Percentiles rank a stretch among this genome's conserved stretches.
These are phyloP conservation scores for Salarias fasciatus DNA, from an alignment of 2,797 vertebrate species.

Conservation along the genomic window DNA sequence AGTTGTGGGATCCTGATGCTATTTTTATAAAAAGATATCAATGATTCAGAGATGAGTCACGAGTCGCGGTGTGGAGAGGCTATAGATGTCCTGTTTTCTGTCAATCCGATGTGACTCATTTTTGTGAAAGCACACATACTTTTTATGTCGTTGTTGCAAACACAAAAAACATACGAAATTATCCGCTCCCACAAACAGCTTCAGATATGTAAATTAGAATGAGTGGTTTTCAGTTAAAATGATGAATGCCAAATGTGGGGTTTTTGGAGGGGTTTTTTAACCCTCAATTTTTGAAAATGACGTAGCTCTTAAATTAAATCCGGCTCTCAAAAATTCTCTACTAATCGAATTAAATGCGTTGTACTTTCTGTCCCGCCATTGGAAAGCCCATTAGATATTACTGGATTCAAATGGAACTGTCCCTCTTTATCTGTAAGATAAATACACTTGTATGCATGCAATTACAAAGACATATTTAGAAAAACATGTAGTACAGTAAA, in stretches of 20 bases:
- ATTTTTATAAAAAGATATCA: slow-evolving; percentile 32
- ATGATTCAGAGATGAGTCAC: slow-evolving; percentile 61
- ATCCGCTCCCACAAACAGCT: slow-evolving; percentile 27
- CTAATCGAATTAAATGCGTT: slow-evolving; percentile 38
- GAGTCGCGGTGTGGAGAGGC: slow-evolving; percentile 15
- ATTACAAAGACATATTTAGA: no score
- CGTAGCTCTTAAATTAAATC: slow-evolving; percentile 40
- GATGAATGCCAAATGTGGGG: slow-evolving; percentile 5
- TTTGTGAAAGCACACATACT: slow-evolving; percentile 32
- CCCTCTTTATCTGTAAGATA: no score
- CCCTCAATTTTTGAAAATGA: slow-evolving; percentile 30
- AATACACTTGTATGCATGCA: no score
- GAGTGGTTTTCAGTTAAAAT: slow-evolving; percentile 16
- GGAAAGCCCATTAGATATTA: slow-evolving; percentile 40
- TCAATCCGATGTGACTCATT: slow-evolving; percentile 42
- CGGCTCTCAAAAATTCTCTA: slow-evolving; percentile 9
- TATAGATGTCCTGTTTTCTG: slow-evolving; percentile 30
- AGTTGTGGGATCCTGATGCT: slow-evolving; percentile 25
- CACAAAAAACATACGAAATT: not conserved
- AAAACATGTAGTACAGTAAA: no score
- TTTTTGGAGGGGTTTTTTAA: not conserved
- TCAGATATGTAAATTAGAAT: slow-evolving; percentile 22
- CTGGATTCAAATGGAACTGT: not conserved
- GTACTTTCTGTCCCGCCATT: slow-evolving; percentile 17
- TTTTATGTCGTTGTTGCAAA: no score